Evolutionary conservation across 2,113 vertebrate species (phyloP).

Genomic region (Siphamia tubifer): DNA sequence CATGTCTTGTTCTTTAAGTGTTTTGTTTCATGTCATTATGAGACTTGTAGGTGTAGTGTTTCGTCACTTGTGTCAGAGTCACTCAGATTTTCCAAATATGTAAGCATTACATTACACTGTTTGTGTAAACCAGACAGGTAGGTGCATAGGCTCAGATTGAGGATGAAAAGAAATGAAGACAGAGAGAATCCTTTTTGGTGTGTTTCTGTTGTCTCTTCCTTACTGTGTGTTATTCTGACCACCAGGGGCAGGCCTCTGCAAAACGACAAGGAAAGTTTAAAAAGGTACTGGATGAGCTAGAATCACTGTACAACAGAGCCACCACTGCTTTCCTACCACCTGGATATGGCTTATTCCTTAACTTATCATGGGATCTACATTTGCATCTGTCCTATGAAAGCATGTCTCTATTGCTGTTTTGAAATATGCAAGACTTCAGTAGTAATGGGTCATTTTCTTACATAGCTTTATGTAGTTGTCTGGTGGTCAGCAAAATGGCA

Average conservation of each 20-base stretch:
- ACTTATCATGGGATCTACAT: conserved; percentile 24
- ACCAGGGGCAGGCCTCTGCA: conserved; percentile 99
- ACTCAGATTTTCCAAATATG: background rate
- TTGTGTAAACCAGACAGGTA: conserved; percentile 13
- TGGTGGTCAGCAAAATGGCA: conserved; percentile 57
- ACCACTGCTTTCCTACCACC: conserved; percentile 55
- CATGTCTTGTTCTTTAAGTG: too few species aligned
- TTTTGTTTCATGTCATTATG: too few species aligned
- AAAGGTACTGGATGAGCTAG: conserved; percentile 98
- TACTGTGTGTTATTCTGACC: conserved; percentile 99
- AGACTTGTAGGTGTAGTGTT: too few species aligned
- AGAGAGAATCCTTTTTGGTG: conserved; percentile 81
- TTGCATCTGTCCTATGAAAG: conserved; percentile 36
- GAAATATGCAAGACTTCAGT: background rate
- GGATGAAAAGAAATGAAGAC: conserved; percentile 20
- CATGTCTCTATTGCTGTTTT: conserved; percentile 43
- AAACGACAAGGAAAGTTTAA: conserved; percentile 99
- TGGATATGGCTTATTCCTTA: conserved; percentile 50
- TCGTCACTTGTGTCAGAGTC: background rate
- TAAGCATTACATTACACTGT: background rate
- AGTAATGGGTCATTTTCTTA: background rate
- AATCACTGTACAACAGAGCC: conserved; percentile 67
- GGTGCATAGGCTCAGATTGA: conserved; percentile 14
- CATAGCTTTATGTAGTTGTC: conserved; percentile 14
- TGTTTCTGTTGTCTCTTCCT: conserved; percentile 88